Evolutionary conservation across 2,888 invertebrate genomes (phyloP).

Genomic region (Trimorus sp.): DNA sequence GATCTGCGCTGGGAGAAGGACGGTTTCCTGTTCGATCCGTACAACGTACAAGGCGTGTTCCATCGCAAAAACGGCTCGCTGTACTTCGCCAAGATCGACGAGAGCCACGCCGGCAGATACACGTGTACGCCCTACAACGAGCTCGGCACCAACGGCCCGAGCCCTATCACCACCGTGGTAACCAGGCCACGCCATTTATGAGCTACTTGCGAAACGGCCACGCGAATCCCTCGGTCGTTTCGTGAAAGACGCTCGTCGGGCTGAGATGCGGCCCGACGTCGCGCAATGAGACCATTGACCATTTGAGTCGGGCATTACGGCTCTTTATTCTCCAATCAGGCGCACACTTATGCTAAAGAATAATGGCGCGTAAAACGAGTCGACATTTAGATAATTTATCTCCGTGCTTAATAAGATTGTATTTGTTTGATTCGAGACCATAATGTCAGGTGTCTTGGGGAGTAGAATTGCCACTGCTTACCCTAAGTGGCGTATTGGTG

Average conservation of each 20-base stretch:
- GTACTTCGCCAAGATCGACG: conserved; percentile 91
- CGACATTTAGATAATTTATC: conserved; percentile 51
- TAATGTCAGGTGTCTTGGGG: conserved; percentile 34
- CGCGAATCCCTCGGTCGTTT: conserved; percentile 30
- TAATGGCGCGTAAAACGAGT: conserved; percentile 51
- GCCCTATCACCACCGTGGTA: conserved; percentile 90
- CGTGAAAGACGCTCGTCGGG: conserved; percentile 38
- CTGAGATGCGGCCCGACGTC: conserved; percentile 38
- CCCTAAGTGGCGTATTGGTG: too few species aligned
- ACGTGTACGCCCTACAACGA: conserved; percentile 96
- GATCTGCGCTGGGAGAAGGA: conserved; percentile 97
- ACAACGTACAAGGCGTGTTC: conserved; percentile 93
- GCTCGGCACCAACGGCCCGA: conserved; percentile 92
- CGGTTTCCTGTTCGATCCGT: conserved; percentile 93
- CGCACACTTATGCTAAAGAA: conserved; percentile 42
- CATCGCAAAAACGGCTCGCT: conserved; percentile 92
- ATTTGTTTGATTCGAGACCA: conserved; percentile 39
- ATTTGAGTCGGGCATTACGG: conserved; percentile 68
- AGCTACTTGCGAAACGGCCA: conserved; percentile 16
- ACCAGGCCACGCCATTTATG: conserved; percentile 56
- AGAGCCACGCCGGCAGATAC: conserved; percentile 93
- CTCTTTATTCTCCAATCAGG: conserved; percentile 74
- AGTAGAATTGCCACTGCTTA: conserved; percentile 1
- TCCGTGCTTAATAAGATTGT: conserved; percentile 40
- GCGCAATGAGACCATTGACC: conserved; percentile 71